Evolutionary conservation across 1,140 invertebrate genomes (phyloP).

Genomic region (Oncopodura yosiiana): DNA sequence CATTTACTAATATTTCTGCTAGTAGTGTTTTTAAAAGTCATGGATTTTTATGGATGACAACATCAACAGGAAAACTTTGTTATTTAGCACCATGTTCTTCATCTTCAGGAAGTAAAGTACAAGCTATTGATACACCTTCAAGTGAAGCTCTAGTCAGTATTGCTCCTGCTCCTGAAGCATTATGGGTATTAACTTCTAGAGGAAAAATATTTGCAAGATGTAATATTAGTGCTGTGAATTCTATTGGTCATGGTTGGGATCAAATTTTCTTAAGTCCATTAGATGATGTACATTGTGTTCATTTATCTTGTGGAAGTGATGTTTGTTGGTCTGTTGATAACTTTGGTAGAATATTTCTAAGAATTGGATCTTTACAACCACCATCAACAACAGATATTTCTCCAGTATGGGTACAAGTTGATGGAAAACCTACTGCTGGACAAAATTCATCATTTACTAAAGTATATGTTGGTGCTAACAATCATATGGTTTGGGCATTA

Average conservation of each 20-base stretch:
- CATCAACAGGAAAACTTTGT: conserved; percentile 42
- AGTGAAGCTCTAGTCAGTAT: conserved; percentile 38
- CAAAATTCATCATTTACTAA: conserved; percentile 36
- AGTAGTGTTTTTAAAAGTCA: conserved; percentile 39
- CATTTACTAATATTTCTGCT: conserved; percentile 43
- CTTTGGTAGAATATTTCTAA: conserved; percentile 43
- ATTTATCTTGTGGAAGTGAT: conserved; percentile 43
- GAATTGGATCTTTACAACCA: conserved; percentile 44
- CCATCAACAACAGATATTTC: conserved; percentile 40
- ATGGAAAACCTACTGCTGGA: conserved; percentile 17
- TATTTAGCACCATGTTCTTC: no score
- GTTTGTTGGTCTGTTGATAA: conserved; percentile 48
- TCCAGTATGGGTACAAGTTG: conserved; percentile 47
- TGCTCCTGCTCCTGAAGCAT: conserved; percentile 39
- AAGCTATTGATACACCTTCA: conserved; percentile 13
- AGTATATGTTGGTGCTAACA: conserved; percentile 42
- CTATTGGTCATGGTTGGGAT: conserved; percentile 42
- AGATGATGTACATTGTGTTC: conserved; percentile 42
- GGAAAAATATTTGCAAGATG: conserved; percentile 43
- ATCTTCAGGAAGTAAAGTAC: conserved; percentile 28
- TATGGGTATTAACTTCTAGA: conserved; percentile 44
- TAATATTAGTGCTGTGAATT: conserved; percentile 40
- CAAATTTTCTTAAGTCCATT: conserved; percentile 43
- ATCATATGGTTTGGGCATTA: conserved; percentile 49
- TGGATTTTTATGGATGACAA: conserved; percentile 43